Evolutionary conservation across 1,140 invertebrate genomes (phyloP), one percentile per base, ranked within the genome.

Genomic region (Meloidogyne chitwoodi): DNA sequence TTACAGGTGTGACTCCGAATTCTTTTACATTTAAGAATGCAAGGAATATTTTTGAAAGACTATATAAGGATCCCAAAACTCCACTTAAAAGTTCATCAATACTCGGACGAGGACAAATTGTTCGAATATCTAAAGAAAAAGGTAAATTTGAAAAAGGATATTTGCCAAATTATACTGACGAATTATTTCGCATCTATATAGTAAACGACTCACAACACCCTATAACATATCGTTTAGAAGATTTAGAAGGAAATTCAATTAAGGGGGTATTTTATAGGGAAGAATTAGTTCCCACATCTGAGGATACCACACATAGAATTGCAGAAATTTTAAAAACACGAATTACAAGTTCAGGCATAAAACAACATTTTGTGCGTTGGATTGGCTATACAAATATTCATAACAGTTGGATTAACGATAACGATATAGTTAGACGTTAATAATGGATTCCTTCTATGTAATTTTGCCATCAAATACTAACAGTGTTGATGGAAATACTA

Each of bases 21-120:
- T 44, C 41, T 22, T 19, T 81, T 0, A 78, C 68, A 8, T 78
- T 62, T 31, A 27, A 77, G 22, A 78, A 78, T 79, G 78, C 77
- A 4, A 2, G 29, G 6, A 31, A 31, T 3, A 2, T 31, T 31
- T 31, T 31, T 31, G 29, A 31, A 31, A 31, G 29, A 6, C 6
- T 31, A 31, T 31, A 31, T 31, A 31, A 31, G 29, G 29, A 31
- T 3, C 2, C 2, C 6, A 31, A 31, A 31, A 26, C 19, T 14
- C 3, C 5, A 12, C n/a, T 71, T n/a, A 5, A 44, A 24, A 63
- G 44, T n/a, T n/a, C n/a, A 14, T 24, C 26, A 44, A 19, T 74
- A 22, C 24, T 14, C 1, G 14, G 29, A 24, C 6, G 14, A 31
- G 62, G 64, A 10, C 19, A 81, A 31, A 74, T 22, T 62, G 69